These are phyloP conservation scores for Tineola bisselliella DNA, from an alignment of 2,888 invertebrate species.

Conservation along the genomic window DNA sequence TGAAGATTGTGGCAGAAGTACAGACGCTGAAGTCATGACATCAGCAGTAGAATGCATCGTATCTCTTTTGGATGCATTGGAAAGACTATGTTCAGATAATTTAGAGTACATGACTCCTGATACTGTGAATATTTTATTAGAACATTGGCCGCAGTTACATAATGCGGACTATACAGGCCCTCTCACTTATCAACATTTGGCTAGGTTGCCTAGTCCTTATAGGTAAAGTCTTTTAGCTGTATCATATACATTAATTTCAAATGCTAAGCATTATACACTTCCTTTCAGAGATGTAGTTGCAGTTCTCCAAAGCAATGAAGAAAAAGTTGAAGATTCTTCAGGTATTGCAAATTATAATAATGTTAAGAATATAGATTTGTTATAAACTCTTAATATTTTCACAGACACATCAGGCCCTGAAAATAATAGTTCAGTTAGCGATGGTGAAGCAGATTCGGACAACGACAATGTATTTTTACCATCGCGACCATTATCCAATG, in stretches of 20 bases:
- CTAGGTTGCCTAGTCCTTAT: slow-evolving; percentile 83
- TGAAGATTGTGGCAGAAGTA: slow-evolving; percentile 89
- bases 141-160: slow-evolving; percentile 72
- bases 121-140: slow-evolving; percentile 63
- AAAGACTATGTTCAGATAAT: slow-evolving; percentile 82
- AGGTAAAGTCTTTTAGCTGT: slow-evolving; percentile 45
- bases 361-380: neutral
- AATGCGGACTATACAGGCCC: slow-evolving; percentile 87
- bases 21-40: slow-evolving; percentile 78
- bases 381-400: neutral
- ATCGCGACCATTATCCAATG: slow-evolving; percentile 36
- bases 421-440: slow-evolving; percentile 62
- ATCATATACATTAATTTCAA: neutral
- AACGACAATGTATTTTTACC: slow-evolving; percentile 62
- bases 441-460: slow-evolving; percentile 59
- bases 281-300: slow-evolving; percentile 74
- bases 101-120: slow-evolving; percentile 39
- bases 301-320: slow-evolving; percentile 73
- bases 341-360: slow-evolving; percentile 28
- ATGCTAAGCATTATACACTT: slow-evolving; percentile 6
- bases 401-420: slow-evolving; percentile 74
- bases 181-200: slow-evolving; percentile 84
- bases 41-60: slow-evolving; percentile 86
- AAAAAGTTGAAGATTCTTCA: slow-evolving; percentile 64
- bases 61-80: slow-evolving; percentile 82